A percentile compares a stretch with the other conserved stretches of the same genome.
These are phyloP conservation scores for Dinomys branickii DNA, from an alignment of 2,113 vertebrate genomes.

Conservation along the genomic window DNA sequence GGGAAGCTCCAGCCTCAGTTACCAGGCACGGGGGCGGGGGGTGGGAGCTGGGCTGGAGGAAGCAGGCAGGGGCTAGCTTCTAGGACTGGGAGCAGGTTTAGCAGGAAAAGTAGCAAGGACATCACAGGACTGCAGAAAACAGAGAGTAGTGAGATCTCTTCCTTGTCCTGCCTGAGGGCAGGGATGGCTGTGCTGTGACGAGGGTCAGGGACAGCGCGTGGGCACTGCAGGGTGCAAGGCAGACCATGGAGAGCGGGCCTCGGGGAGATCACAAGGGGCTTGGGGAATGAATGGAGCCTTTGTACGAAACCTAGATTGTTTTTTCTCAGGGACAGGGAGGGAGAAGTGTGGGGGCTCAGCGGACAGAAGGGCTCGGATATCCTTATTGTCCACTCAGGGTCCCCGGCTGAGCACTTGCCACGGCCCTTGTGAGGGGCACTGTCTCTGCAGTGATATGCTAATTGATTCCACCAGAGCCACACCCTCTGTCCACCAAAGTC, in stretches of 20 bases:
- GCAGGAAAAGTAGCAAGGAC: background rate
- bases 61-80: background rate
- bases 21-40: background rate
- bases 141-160: background rate
- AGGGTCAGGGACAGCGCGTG: background rate
- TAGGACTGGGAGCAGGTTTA: background rate
- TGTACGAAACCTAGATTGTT: background rate
- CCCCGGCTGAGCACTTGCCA: background rate
- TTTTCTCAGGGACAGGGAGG: background rate
- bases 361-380: background rate
- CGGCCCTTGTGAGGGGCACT: background rate
- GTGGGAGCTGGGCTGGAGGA: too few species aligned
- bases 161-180: background rate
- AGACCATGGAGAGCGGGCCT: background rate
- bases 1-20: background rate
- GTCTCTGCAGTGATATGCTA: background rate
- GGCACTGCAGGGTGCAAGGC: background rate
- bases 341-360: rapidly evolving
- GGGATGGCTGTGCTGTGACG: background rate
- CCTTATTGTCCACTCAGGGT: background rate
- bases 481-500: background rate
- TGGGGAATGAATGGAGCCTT: background rate
- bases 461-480: background rate
- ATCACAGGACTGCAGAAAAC: background rate
- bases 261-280: background rate